phyloP scores from a whole-genome alignment of 2,888 invertebrate genomes.

The Phalera bucephala region DNA sequence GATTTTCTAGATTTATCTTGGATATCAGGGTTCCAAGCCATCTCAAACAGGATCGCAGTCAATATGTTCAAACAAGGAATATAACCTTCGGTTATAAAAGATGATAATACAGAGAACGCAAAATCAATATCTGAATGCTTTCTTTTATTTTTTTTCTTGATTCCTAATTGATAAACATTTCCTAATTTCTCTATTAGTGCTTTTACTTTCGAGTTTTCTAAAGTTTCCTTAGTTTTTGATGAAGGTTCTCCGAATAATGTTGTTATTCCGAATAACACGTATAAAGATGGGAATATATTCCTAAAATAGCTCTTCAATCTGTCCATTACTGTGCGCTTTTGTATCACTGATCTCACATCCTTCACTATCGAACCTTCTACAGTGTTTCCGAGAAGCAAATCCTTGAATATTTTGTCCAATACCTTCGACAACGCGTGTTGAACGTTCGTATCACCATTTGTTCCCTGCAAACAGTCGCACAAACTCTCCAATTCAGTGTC shows the following conservation, averaged over 20 bases:
- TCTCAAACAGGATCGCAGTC: slow-evolving; percentile 60
- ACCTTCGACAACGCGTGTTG: slow-evolving; percentile 72
- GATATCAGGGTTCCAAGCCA: slow-evolving; percentile 51
- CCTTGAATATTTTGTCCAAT: slow-evolving; percentile 73
- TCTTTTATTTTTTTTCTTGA: slow-evolving; percentile 47
- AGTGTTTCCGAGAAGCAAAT: slow-evolving; percentile 62
- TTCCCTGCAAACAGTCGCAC: slow-evolving; percentile 76
- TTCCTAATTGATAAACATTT: slow-evolving; percentile 45
- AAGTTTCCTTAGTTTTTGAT: slow-evolving; percentile 38
- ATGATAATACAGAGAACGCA: slow-evolving; percentile 51
- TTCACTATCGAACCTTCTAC: slow-evolving; percentile 50
- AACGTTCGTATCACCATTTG: slow-evolving; percentile 75
- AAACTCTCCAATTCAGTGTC: slow-evolving; percentile 58
- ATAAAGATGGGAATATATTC: slow-evolving; percentile 69
- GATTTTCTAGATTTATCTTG: slow-evolving; percentile 57
- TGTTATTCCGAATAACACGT: slow-evolving; percentile 52
- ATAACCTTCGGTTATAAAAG: slow-evolving; percentile 70
- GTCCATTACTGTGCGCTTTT: slow-evolving; percentile 48
- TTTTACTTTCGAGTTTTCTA: slow-evolving; percentile 53
- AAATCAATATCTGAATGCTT: slow-evolving; percentile 47
- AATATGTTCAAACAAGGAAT: slow-evolving; percentile 61
- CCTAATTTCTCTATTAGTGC: slow-evolving; percentile 50
- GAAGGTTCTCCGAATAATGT: slow-evolving; percentile 49
- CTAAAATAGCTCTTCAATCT: slow-evolving; percentile 68
- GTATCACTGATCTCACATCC: slow-evolving; percentile 49